These are phyloP conservation scores for Bufo bufo DNA, from an alignment of 2,113 vertebrate species.

Conservation along the genomic window DNA sequence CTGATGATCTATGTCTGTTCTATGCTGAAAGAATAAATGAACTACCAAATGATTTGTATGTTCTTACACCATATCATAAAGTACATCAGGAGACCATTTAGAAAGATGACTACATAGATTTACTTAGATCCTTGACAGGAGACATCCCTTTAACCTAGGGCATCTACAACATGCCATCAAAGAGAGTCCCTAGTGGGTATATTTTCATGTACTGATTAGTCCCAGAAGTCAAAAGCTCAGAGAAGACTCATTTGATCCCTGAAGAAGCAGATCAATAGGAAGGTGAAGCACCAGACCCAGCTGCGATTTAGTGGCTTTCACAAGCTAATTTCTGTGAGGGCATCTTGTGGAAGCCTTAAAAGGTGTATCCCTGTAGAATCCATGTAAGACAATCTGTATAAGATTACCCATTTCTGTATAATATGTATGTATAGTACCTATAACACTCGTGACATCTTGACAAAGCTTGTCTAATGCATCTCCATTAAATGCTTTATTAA, in stretches of 20 bases:
- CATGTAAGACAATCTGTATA: too few relatives aligned
- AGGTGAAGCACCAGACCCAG: background rate
- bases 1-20: background rate
- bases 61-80: too few relatives aligned
- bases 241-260: too few relatives aligned
- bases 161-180: background rate
- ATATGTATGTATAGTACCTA: too few relatives aligned
- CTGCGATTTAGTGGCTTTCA: too few relatives aligned
- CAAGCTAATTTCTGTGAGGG: too few relatives aligned
- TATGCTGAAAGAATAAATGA: background rate
- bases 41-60: background rate
- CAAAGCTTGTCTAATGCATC: background rate
- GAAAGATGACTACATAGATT: background rate
- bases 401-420: too few relatives aligned
- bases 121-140: background rate
- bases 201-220: too few relatives aligned
- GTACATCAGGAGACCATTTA: background rate
- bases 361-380: too few relatives aligned
- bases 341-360: too few relatives aligned
- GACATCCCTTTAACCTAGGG: background rate
- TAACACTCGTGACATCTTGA: too few relatives aligned
- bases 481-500: slow-evolving; percentile 5
- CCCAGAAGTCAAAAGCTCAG: background rate
- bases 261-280: background rate
- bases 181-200: background rate